Evolutionary conservation across 1,140 invertebrate genomes (phyloP).

Genomic region (Hycleus cichorii): DNA sequence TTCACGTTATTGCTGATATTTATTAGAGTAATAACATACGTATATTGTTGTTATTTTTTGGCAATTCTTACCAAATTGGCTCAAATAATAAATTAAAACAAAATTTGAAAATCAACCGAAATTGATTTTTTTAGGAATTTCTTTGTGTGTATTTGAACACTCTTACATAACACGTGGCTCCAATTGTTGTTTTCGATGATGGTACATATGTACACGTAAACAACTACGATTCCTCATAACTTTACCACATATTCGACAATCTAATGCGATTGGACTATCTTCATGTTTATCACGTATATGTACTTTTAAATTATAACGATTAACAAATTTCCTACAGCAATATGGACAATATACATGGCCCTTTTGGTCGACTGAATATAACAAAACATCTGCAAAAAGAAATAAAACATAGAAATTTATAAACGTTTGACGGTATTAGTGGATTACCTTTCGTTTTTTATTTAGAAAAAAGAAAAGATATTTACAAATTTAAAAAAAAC

Average conservation of each 20-base stretch:
- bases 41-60: too few species aligned
- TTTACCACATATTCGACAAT: constrained; percentile 51
- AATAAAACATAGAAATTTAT: neutral
- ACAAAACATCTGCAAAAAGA: constrained; percentile 24
- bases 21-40: too few species aligned
- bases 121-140: too few species aligned
- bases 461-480: too few species aligned
- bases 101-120: too few species aligned
- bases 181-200: constrained; percentile 47
- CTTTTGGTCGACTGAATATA: constrained; percentile 39
- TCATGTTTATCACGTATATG: constrained; percentile 54
- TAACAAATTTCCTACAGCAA: constrained; percentile 53
- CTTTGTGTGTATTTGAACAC: too few species aligned
- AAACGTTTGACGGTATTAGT: neutral
- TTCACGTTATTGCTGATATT: too few species aligned
- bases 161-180: neutral
- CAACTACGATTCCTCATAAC: constrained; percentile 52
- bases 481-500: too few species aligned
- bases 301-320: constrained; percentile 54
- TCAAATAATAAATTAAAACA: too few species aligned
- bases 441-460: too few species aligned
- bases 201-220: constrained; percentile 51
- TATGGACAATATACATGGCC: constrained; percentile 50
- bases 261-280: constrained; percentile 40
- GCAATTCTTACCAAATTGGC: too few species aligned